Evolutionary conservation across 2,113 vertebrate species (phyloP), one percentile per base, ranked within the genome.

Genomic region (Pygoscelis adeliae): DNA sequence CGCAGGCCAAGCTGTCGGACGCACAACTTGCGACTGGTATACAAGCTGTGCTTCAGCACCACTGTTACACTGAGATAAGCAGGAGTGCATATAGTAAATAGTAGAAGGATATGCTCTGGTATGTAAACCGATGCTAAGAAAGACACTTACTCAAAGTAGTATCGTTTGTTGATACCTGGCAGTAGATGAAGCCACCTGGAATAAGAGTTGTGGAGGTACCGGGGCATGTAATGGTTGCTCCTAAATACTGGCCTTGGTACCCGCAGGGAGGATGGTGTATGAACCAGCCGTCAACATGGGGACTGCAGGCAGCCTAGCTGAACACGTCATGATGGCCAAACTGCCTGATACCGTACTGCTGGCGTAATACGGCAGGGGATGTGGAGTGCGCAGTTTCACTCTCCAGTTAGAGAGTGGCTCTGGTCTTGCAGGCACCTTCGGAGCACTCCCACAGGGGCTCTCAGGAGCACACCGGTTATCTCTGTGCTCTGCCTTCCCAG

Each of bases 261-360:
- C 52, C 27, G 4, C 9, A 1, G 77, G 30, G 13, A 66, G 27
- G 65, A 44, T 3, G 1, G n/a, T 5, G 5, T 1, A 1, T 9
- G 32, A 74, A 21, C 10, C 40, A 21, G n/a, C 52, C 59, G 42
- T 15, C 42, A 3, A 0, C 2, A 0, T 3, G 42, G 10, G 42
- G 5, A 47, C 65, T 61, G 52, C 26, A 19, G 69, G 34, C 50
- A 65, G 61, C 70, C 82, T 12, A 2, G 36, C 36, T 15, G 42
- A 46, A 18, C 16, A 8, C 2, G 1, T 42, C 9, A 1, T 3
- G 10, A 6, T 9, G 56, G 22, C 47, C 78, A 46, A 20, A 29
- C 3, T 0, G 4, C 38, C 3, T 1, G 12, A 21, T 11, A 5
- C 32, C 2, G 2, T 22, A 19, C 22, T 3, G 1, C 36, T 12